Conservation (phyloP, 2,888 invertebrate species). For the Meganola albula region DNA sequence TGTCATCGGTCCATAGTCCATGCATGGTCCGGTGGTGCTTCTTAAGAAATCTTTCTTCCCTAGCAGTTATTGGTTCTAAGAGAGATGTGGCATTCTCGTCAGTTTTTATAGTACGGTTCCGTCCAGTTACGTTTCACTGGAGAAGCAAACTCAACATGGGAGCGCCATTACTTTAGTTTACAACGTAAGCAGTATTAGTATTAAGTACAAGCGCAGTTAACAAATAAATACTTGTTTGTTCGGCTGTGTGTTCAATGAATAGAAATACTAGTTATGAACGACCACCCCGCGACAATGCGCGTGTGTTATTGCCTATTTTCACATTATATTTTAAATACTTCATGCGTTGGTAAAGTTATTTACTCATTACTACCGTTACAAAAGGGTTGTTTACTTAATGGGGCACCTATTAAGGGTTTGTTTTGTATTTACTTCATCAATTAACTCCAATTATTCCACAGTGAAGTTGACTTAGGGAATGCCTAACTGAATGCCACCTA, state of each 20-base stretch:
- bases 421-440: too few species aligned
- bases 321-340: constrained; percentile 4
- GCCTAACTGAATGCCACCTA: too few species aligned
- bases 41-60: too few species aligned
- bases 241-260: constrained; percentile 15
- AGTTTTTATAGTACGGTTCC: constrained; percentile 16
- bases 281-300: constrained; percentile 22
- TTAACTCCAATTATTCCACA: too few species aligned
- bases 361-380: background rate
- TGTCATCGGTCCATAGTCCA: too few species aligned
- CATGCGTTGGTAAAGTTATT: background rate
- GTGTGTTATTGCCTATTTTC: constrained; percentile 18
- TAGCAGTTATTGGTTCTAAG: too few species aligned
- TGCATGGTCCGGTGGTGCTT: too few species aligned
- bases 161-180: constrained; percentile 21
- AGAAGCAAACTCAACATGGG: constrained; percentile 19
- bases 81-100: too few species aligned
- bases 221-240: constrained; percentile 19
- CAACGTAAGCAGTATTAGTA: constrained; percentile 12
- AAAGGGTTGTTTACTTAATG: background rate
- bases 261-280: constrained; percentile 8
- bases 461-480: too few species aligned
- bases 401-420: too few species aligned
- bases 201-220: constrained; percentile 11
- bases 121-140: constrained; percentile 16